Evolutionary conservation across 2,797 vertebrate species (phyloP).

Genomic region (Tapera naevia): DNA sequence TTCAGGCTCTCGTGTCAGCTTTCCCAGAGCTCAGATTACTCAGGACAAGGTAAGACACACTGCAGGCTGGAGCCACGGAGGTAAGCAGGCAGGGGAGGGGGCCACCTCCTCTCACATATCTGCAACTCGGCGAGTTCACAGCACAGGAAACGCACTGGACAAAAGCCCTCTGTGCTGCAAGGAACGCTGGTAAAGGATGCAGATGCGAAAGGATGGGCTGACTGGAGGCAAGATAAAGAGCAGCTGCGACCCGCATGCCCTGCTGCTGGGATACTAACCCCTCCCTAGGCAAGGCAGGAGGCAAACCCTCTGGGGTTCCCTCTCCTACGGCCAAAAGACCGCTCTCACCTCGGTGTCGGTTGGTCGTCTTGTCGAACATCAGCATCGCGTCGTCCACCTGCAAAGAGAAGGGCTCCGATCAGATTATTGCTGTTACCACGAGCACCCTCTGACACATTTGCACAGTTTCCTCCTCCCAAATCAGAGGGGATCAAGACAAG

Average conservation of each 20-base stretch:
- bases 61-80: slow-evolving; percentile 10
- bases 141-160: slow-evolving; percentile 75
- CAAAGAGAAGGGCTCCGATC: slow-evolving; percentile 43
- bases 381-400: slow-evolving; percentile 99
- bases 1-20: slow-evolving; percentile 54
- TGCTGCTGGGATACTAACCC: slow-evolving; percentile 40
- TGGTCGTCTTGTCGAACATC: slow-evolving; percentile 99
- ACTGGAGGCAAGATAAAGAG: slow-evolving; percentile 74
- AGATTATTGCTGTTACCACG: not conserved
- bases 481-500: not conserved
- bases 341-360: slow-evolving; percentile 95
- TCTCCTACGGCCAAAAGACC: slow-evolving; percentile 49
- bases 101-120: slow-evolving; percentile 63
- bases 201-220: slow-evolving; percentile 67
- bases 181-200: slow-evolving; percentile 62
- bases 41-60: slow-evolving; percentile 69
- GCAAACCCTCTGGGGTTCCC: not conserved
- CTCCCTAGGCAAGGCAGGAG: slow-evolving; percentile 61
- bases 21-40: slow-evolving; percentile 66
- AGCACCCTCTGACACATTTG: not conserved
- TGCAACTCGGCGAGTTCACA: slow-evolving; percentile 69
- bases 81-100: slow-evolving; percentile 24
- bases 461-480: not conserved
- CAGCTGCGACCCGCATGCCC: slow-evolving; percentile 67
- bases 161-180: slow-evolving; percentile 79